Conservation (phyloP, 2,797 vertebrate species). For the Chromobotia macracanthus region DNA sequence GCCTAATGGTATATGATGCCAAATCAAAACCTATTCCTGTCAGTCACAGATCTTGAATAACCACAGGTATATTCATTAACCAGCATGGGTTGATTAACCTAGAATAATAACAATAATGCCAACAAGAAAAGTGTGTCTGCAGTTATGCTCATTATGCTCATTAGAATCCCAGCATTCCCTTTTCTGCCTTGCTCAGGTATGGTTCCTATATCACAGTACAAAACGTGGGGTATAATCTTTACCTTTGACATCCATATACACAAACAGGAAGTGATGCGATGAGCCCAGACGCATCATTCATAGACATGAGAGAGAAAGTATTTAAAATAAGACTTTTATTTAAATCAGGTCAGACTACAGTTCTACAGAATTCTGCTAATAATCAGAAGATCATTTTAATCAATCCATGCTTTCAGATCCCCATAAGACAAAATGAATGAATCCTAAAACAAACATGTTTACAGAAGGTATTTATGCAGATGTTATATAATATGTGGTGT, state of each 20-base stretch:
- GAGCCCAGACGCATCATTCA: neutral
- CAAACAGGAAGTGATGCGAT: conserved; percentile 13
- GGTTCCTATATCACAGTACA: conserved; percentile 56
- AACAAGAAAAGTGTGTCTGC: conserved; percentile 70
- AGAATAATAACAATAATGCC: conserved; percentile 73
- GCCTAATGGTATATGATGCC: neutral
- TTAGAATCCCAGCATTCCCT: conserved; percentile 65
- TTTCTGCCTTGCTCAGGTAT: conserved; percentile 30
- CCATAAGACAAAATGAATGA: no score
- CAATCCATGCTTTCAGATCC: no score
- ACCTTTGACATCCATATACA: neutral
- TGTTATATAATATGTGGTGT: conserved; percentile 27
- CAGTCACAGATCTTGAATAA: conserved; percentile 7
- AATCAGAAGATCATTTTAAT: no score
- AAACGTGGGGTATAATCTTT: no score
- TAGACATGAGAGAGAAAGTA: neutral
- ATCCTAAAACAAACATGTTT: no score
- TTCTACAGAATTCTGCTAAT: no score
- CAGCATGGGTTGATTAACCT: conserved; percentile 73
- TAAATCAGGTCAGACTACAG: no score
- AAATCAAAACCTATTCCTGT: conserved; percentile 18
- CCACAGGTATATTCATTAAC: no score
- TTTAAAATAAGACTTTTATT: no score
- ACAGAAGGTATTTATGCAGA: neutral
- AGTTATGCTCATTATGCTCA: conserved; percentile 66